Evolutionary conservation across 1,140 invertebrate species (phyloP).

Genomic region (Campoletis sonorensis): DNA sequence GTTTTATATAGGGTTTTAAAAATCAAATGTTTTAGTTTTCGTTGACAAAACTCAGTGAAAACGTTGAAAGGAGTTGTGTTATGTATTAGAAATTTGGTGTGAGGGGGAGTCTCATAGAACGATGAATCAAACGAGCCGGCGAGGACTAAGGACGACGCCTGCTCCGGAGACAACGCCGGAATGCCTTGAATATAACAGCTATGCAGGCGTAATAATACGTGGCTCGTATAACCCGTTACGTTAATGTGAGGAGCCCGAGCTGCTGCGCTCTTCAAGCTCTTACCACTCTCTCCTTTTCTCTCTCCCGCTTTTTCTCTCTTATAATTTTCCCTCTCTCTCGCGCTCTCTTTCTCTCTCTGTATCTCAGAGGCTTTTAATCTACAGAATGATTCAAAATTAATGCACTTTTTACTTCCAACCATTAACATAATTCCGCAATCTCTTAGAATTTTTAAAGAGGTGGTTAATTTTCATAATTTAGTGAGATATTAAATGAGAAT

Average conservation of each 20-base stretch:
- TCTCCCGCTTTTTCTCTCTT: background rate
- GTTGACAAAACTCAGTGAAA: background rate
- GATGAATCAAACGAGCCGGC: conserved; percentile 30
- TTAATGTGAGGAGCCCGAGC: conserved; percentile 25
- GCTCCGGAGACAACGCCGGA: conserved; percentile 27
- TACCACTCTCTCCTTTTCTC: conserved; percentile 4
- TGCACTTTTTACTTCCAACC: background rate
- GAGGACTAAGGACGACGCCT: conserved; percentile 4
- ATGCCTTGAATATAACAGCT: conserved; percentile 29
- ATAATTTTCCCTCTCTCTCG: background rate
- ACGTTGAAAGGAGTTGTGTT: background rate
- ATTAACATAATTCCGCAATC: conserved; percentile 2
- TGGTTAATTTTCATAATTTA: background rate
- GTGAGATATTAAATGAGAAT: too few species aligned
- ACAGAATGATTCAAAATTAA: conserved; percentile 27
- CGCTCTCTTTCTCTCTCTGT: background rate
- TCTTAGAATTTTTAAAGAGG: background rate
- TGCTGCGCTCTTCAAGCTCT: conserved; percentile 24
- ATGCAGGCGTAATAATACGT: conserved; percentile 29
- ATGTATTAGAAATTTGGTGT: background rate
- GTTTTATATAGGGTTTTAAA: too few species aligned
- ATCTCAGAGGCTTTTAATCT: background rate
- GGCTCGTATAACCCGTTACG: conserved; percentile 32
- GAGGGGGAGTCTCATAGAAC: background rate
- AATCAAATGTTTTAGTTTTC: background rate